Percentiles rank a stretch among this genome's conserved stretches.
phyloP scores from a whole-genome alignment of 1,140 invertebrate species.

The Heliconius nattereri region DNA sequence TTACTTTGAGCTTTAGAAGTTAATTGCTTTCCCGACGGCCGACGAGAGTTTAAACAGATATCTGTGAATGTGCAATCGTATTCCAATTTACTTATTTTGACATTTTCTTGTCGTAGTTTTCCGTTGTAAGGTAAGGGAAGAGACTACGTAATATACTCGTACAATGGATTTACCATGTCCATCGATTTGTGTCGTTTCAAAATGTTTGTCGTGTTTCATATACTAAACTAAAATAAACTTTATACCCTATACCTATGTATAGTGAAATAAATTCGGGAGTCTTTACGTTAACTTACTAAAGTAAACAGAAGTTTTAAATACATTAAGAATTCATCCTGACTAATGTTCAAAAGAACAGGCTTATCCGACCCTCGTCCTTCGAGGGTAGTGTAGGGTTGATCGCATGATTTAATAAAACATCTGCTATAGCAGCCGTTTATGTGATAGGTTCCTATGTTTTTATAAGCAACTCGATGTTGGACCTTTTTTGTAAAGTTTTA shows the following conservation, averaged over 20 bases:
- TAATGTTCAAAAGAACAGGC: neutral
- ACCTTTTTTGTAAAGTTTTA: neutral
- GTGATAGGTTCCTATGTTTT: neutral
- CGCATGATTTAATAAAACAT: conserved; percentile 5
- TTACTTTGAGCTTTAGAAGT: neutral
- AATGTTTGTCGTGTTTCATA: no score
- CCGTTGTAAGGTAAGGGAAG: no score
- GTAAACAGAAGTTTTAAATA: neutral
- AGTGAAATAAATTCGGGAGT: no score
- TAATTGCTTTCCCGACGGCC: neutral
- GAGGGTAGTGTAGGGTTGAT: neutral
- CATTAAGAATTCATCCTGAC: neutral
- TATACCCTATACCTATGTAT: no score
- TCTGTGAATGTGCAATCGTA: neutral
- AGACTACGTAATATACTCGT: no score
- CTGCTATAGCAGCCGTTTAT: neutral
- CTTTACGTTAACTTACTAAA: neutral
- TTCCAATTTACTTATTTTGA: neutral
- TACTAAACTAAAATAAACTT: no score
- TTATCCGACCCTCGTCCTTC: neutral
- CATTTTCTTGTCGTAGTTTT: no score
- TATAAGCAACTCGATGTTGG: neutral
- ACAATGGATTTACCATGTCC: no score
- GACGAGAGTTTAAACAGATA: neutral
- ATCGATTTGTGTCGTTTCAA: no score